Percentiles rank a stretch among this genome's conserved stretches.
phyloP scores from a whole-genome alignment of 2,888 invertebrate genomes.

The Anorthoa munda region DNA sequence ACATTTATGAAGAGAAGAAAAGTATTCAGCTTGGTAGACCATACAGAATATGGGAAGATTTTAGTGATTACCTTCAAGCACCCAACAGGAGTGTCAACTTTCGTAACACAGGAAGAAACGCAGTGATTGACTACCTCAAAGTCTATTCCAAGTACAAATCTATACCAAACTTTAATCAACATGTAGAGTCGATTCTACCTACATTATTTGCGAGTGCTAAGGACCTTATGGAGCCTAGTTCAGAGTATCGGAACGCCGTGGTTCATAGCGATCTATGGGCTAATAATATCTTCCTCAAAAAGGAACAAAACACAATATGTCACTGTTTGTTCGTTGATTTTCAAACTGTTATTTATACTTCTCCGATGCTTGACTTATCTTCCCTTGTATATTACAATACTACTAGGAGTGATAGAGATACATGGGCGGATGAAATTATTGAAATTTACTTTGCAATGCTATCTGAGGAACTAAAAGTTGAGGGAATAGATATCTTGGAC shows the following conservation, averaged over 20 bases:
- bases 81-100: constrained; percentile 71
- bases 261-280: constrained; percentile 92
- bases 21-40: constrained; percentile 76
- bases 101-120: constrained; percentile 82
- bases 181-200: constrained; percentile 73
- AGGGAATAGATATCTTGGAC: constrained; percentile 71
- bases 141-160: constrained; percentile 79
- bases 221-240: constrained; percentile 82
- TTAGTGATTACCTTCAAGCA: constrained; percentile 78
- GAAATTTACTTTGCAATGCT: constrained; percentile 90
- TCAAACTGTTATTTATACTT: constrained; percentile 92
- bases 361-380: constrained; percentile 92
- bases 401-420: constrained; percentile 81
- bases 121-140: constrained; percentile 81
- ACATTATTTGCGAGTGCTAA: constrained; percentile 75
- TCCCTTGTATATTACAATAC: constrained; percentile 91
- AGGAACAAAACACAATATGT: constrained; percentile 74
- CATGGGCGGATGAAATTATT: constrained; percentile 85
- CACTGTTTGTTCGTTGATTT: constrained; percentile 92
- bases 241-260: constrained; percentile 86
- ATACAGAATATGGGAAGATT: constrained; percentile 84
- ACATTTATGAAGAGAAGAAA: constrained; percentile 86
- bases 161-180: constrained; percentile 69
- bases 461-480: constrained; percentile 79
- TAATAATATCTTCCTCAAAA: constrained; percentile 91